A percentile compares a stretch with the other conserved stretches of the same genome.
These are phyloP conservation scores for Urocolius indicus DNA, from an alignment of 2,113 vertebrate species.

Conservation along the genomic window DNA sequence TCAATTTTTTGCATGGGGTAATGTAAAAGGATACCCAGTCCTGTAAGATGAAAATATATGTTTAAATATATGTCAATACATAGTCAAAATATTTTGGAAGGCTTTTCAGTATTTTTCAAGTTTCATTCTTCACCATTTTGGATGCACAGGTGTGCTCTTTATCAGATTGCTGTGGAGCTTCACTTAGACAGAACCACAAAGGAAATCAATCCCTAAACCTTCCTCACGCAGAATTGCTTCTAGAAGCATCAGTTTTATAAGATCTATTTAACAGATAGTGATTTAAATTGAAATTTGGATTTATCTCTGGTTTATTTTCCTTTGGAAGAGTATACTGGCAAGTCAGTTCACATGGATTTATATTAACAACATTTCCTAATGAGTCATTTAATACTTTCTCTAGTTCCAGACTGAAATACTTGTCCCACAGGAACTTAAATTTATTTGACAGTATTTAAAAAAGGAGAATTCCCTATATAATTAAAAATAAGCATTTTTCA, in stretches of 20 bases:
- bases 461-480: background rate
- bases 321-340: background rate
- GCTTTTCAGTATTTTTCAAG: background rate
- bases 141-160: background rate
- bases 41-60: background rate
- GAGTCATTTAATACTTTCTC: background rate
- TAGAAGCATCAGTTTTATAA: background rate
- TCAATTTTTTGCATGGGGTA: background rate
- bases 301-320: background rate
- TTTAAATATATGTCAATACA: background rate
- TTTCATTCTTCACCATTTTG: background rate
- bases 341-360: background rate
- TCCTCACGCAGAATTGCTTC: background rate
- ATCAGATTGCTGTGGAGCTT: background rate
- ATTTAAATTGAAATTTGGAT: background rate
- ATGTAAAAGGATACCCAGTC: background rate
- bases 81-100: background rate
- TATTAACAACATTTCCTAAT: background rate
- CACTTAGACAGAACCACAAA: background rate
- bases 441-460: background rate
- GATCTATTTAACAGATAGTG: background rate
- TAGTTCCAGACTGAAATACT: background rate
- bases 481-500: constrained; percentile 24
- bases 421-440: background rate
- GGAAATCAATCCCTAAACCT: background rate